Base-by-base conservation (phyloP, 1,140 invertebrate species). In the Metaphire vulgaris region DNA sequence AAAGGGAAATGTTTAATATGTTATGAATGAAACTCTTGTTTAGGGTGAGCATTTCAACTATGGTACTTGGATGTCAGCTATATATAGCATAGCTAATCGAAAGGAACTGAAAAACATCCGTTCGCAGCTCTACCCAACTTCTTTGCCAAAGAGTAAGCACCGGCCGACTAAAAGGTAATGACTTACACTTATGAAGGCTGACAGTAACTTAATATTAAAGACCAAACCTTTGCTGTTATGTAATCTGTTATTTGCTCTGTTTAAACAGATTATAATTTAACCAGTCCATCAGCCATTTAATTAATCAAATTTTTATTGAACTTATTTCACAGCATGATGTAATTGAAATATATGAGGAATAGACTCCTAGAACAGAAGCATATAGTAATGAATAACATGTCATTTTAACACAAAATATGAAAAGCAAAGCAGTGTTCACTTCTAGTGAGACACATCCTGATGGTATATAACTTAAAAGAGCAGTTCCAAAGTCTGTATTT, bases 51-150 rank as follows among this genome's bases (percentile, higher is more conserved):
- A 72, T 33, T 72, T 82, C 21, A 90, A 95, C 85, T 92, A 90
- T 83, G 93, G 90, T 26, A 96, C 93, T 15, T 94, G 92, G 90
- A 90, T 93, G 80, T 93, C 92, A 0, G 89, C 91, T 0, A 88
- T 96, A 64, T 86, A 93, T 86, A 90, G 92, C 16, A 81, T 93
- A 73, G 89, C 90, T 2, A 85, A 92, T 83, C 79, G 82, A 0
- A 81, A 88, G 73, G 90, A 94, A 81, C 82, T 95, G 64, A 83
- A 83, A 1, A 82, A 81, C 6, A 81, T 95, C 2, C 88, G 92
- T 33, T 84, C 86, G 21, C 87, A 92, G 80, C 83, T 94, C 6
- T 93, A 88, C 79, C 88, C 91, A 0, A 86, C 89, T 33, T 88
- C 86, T 74, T 82, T 92, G 29, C 92, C 92, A 0, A 79, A 86